A percentile compares a stretch with the other conserved stretches of the same genome.
Conservation (phyloP, 2,113 vertebrate genomes). For the Toxotes chatareus region DNA sequence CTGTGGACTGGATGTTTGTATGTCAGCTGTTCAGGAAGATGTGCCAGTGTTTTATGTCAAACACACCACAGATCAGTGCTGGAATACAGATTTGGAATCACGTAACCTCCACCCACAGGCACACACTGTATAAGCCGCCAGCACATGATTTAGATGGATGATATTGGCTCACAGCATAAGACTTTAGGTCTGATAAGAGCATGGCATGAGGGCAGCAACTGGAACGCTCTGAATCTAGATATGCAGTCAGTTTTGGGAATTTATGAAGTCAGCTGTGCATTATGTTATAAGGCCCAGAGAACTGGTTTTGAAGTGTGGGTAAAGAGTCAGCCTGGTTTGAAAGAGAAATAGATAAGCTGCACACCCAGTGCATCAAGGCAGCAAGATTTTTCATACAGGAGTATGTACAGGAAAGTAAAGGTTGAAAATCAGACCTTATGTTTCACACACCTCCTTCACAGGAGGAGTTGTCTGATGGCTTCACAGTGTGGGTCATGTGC, state of each 20-base stretch:
- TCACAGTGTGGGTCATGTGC: constrained; percentile 24
- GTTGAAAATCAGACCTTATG: constrained; percentile 45
- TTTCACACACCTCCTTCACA: not conserved
- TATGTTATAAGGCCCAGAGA: constrained; percentile 12
- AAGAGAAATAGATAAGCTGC: constrained; percentile 27
- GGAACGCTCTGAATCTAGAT: constrained; percentile 44
- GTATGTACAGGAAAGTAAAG: constrained; percentile 25
- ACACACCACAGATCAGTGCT: constrained; percentile 7
- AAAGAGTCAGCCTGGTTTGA: constrained; percentile 18
- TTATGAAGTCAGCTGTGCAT: constrained; percentile 34
- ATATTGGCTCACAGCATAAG: constrained; percentile 44
- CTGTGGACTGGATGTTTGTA: constrained; percentile 8
- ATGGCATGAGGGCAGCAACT: constrained; percentile 37
- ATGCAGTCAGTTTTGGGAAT: constrained; percentile 36
- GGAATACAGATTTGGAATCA: constrained; percentile 38
- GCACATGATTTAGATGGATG: constrained; percentile 63
- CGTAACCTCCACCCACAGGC: constrained; percentile 42
- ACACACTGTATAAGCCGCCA: constrained; percentile 20
- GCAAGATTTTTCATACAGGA: constrained; percentile 21
- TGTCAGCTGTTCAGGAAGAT: constrained; percentile 9
- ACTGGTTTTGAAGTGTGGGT: not conserved
- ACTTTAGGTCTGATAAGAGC: constrained; percentile 55
- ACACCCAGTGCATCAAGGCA: constrained; percentile 24
- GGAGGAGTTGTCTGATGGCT: constrained; percentile 26
- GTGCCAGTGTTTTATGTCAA: constrained; percentile 23